Conservation (phyloP, 2,888 invertebrate genomes). For the Diploptera punctata region DNA sequence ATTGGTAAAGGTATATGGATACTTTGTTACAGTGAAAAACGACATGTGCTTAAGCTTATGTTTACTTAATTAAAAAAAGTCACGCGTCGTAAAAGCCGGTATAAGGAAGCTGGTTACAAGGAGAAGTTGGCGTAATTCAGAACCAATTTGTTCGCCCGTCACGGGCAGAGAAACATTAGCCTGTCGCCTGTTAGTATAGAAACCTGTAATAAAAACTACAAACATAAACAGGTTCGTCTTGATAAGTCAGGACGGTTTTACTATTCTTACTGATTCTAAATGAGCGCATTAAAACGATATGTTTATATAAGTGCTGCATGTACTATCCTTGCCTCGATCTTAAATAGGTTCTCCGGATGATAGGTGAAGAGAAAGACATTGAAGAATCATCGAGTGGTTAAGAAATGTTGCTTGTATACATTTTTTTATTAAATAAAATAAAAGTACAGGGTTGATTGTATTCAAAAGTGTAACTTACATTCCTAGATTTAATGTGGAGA, state of each 20-base stretch:
- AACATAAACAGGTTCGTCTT: constrained; percentile 24
- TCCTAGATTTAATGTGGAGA: too few species aligned
- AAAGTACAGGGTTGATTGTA: too few species aligned
- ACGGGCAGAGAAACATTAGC: constrained; percentile 35
- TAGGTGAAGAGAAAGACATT: too few species aligned
- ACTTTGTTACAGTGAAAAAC: neutral
- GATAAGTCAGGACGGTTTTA: constrained; percentile 28
- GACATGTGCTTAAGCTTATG: neutral
- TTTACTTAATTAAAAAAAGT: constrained; percentile 14
- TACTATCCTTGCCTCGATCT: too few species aligned
- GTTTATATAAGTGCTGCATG: constrained; percentile 20
- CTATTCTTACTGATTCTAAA: constrained; percentile 32
- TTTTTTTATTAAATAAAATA: too few species aligned
- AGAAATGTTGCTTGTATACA: too few species aligned
- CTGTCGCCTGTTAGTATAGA: constrained; percentile 3
- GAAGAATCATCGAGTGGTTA: too few species aligned
- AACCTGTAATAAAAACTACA: neutral
- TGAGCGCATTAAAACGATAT: constrained; percentile 27
- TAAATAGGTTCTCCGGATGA: too few species aligned
- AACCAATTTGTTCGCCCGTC: constrained; percentile 38
- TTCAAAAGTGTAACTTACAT: too few species aligned
- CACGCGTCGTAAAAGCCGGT: neutral
- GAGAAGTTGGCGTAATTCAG: constrained; percentile 31
- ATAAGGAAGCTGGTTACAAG: neutral
- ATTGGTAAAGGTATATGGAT: neutral